Evolutionary conservation across 2,888 invertebrate genomes (phyloP), one percentile per base, ranked within the genome.

Genomic region (Drosophila phalerata): DNA sequence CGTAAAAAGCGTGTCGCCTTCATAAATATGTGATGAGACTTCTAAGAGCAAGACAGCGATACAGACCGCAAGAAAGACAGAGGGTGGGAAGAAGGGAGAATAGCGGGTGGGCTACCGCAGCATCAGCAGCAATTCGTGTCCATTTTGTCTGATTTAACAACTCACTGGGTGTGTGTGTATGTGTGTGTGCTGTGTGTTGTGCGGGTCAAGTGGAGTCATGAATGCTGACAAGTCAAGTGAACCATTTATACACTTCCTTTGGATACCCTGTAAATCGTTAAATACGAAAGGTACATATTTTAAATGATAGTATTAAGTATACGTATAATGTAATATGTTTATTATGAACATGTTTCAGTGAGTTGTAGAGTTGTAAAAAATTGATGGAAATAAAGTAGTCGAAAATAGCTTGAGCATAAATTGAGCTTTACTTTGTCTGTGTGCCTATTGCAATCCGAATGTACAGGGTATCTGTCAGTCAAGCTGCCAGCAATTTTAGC

Each of bases 21-120:
- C 81, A 82, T 82, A 82, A 82, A 82, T 85, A 85, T 82, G 72
- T 74, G 83, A 85, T 82, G 81, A 83, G 84, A 43, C 15, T 55
- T 52, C 48, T 49, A 48, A 56, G 17, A 61, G 34, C 22, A 30
- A 25, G 48, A 49, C 22, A 60, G 40, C 25, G 13, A 40, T 40
- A 37, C 8, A 52, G 47, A 19, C 11, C 5, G 25, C 5, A 28
- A 45, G 25, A 37, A 11, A 22, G 34, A 56, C 60, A 19, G 28
- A 15, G 48, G 5, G 28, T 3, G 8, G 8, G 5, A 5, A 1
- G 3, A 3, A 10, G 28, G 3, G 1, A 30, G 22, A 3, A 22
- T n/a, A 17, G 30, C 28, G 52, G 25, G 9, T 48, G 32, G 40
- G 38, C 22, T 34, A 66, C 62, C 70, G 61, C 73, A 57, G 48